These are phyloP conservation scores for Limnodromus scolopaceus DNA, from an alignment of 2,797 vertebrate genomes.

Conservation along the genomic window DNA sequence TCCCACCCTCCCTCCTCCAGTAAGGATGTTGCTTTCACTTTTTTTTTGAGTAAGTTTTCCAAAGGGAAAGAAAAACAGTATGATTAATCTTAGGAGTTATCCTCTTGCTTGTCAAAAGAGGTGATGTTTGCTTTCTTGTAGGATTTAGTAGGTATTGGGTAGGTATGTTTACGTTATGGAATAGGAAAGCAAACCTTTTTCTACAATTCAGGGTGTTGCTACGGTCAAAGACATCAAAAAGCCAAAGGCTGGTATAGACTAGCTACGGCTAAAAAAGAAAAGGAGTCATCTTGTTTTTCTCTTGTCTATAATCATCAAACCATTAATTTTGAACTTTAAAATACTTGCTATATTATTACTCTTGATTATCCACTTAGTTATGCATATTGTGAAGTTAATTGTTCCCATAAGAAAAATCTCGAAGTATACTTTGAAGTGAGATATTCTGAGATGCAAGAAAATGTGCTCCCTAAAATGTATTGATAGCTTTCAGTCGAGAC, in stretches of 20 bases:
- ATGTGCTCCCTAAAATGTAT: neutral
- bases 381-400: neutral
- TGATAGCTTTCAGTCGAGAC: neutral
- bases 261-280: neutral
- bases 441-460: neutral
- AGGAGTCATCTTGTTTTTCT: neutral
- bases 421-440: neutral
- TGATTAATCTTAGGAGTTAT: slow-evolving; percentile 36
- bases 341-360: neutral
- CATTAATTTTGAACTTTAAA: neutral
- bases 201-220: neutral
- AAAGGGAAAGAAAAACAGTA: slow-evolving; percentile 8
- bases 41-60: neutral
- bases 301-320: neutral
- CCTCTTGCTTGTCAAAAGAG: slow-evolving; percentile 5
- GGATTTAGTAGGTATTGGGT: neutral
- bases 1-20: neutral
- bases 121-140: slow-evolving; percentile 5
- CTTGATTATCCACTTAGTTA: neutral
- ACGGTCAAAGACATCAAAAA: neutral
- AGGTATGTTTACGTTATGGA: neutral
- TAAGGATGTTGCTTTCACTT: neutral
- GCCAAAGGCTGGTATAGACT: neutral
- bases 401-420: neutral
- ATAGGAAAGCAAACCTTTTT: neutral